These are phyloP conservation scores for Lepus townsendii DNA, from an alignment of 2,797 vertebrate species.

Conservation along the genomic window DNA sequence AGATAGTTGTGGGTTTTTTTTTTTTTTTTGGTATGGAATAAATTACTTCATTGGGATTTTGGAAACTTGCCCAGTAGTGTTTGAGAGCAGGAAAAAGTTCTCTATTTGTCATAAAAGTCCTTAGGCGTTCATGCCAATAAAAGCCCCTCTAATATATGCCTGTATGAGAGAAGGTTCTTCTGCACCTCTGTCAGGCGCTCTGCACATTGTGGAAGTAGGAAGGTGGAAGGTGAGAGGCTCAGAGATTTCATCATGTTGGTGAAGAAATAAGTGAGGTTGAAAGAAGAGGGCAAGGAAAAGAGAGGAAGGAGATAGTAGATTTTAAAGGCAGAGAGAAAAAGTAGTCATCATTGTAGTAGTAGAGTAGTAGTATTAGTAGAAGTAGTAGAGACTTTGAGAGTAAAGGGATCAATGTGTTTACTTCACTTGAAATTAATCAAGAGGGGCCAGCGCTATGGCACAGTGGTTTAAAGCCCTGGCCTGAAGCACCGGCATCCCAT, in stretches of 20 bases:
- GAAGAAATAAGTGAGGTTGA: not conserved
- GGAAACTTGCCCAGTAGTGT: constrained; percentile 60
- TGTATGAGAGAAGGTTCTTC: not conserved
- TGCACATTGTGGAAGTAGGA: not conserved
- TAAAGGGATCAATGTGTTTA: not conserved
- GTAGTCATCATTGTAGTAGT: not conserved
- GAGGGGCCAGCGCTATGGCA: not conserved
- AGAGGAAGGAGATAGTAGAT: not conserved
- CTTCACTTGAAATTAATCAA: constrained; percentile 48
- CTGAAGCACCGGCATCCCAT: too few species aligned
- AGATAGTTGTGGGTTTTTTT: not conserved
- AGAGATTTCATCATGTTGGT: not conserved
- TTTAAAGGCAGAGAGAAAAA: not conserved
- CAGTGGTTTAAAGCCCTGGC: too few species aligned
- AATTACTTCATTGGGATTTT: constrained; percentile 70
- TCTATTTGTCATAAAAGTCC: constrained; percentile 48
- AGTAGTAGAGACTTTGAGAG: not conserved
- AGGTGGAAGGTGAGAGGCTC: not conserved
- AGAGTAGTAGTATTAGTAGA: not conserved
- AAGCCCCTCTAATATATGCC: not conserved
- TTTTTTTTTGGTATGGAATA: constrained; percentile 27
- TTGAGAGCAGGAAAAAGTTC: constrained; percentile 20
- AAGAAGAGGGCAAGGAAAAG: not conserved
- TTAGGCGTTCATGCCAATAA: constrained; percentile 43
- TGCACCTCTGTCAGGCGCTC: not conserved